Conservation (phyloP, 2,888 invertebrate genomes). For the Chelonus formosanus region DNA sequence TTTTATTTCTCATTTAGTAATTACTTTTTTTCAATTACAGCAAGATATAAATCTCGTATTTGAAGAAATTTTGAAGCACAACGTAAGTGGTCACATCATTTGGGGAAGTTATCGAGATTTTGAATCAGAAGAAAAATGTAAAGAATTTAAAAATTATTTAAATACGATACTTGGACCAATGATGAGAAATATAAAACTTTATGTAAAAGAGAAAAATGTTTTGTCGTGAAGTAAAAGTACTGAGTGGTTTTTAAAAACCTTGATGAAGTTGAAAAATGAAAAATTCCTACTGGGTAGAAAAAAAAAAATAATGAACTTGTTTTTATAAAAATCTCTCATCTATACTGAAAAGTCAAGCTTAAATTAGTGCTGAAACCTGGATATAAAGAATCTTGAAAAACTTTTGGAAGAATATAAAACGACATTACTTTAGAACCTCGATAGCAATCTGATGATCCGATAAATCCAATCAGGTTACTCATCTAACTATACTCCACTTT, state of each 20-base stretch:
- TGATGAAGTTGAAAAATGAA: too few relatives aligned
- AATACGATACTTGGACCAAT: slow-evolving; percentile 70
- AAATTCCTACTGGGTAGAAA: too few relatives aligned
- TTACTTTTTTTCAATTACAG: slow-evolving; percentile 63
- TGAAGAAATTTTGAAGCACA: slow-evolving; percentile 68
- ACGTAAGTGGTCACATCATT: slow-evolving; percentile 74
- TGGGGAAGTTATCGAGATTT: slow-evolving; percentile 83
- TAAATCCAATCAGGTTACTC: slow-evolving; percentile 60
- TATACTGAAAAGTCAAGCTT: background rate
- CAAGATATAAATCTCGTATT: slow-evolving; percentile 69
- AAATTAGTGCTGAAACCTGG: slow-evolving; percentile 30
- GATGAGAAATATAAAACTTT: slow-evolving; percentile 12
- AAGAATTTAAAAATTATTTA: slow-evolving; percentile 70
- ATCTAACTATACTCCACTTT: slow-evolving; percentile 53
- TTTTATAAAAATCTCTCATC: too few relatives aligned
- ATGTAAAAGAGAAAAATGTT: too few relatives aligned
- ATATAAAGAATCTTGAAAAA: slow-evolving; percentile 9
- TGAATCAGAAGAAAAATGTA: slow-evolving; percentile 72
- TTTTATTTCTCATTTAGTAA: too few relatives aligned
- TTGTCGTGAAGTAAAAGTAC: background rate
- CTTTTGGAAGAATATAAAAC: slow-evolving; percentile 11
- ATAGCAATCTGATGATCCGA: slow-evolving; percentile 39
- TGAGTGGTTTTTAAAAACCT: too few relatives aligned
- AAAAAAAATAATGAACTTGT: too few relatives aligned
- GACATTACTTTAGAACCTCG: slow-evolving; percentile 16